Percentiles rank a stretch among this genome's conserved stretches.
Conservation (phyloP, 2,797 vertebrate genomes). For the Gadopsis marmoratus region DNA sequence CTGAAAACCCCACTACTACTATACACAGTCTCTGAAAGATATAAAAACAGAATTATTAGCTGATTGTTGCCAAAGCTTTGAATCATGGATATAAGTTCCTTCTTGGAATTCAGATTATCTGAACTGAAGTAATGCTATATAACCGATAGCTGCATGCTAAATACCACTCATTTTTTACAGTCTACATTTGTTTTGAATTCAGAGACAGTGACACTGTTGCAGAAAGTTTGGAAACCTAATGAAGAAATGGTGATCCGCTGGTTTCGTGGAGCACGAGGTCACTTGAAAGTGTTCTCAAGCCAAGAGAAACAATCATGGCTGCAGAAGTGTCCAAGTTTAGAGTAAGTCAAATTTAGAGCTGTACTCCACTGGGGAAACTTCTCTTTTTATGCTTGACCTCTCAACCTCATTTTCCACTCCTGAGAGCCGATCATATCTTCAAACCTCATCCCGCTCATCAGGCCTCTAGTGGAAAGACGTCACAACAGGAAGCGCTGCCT, state of each 20-base stretch:
- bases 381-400: slow-evolving; percentile 80
- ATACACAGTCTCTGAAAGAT: background rate
- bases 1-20: background rate
- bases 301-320: slow-evolving; percentile 83
- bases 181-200: slow-evolving; percentile 7
- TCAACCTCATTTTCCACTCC: slow-evolving; percentile 85
- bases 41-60: background rate
- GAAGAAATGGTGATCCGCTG: slow-evolving; percentile 7
- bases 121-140: slow-evolving; percentile 6
- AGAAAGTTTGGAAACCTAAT: slow-evolving; percentile 11
- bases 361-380: slow-evolving; percentile 77
- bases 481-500: slow-evolving; percentile 27
- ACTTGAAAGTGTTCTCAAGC: slow-evolving; percentile 64
- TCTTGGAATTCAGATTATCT: background rate
- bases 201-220: background rate
- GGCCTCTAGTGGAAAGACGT: slow-evolving; percentile 51
- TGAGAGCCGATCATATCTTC: slow-evolving; percentile 77
- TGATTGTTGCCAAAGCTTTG: background rate
- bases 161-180: background rate
- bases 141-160: background rate
- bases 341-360: slow-evolving; percentile 78
- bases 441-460: slow-evolving; percentile 60
- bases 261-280: slow-evolving; percentile 48
- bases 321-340: slow-evolving; percentile 81
- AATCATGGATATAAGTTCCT: too few species aligned